A percentile compares a stretch with the other conserved stretches of the same genome.
Evolutionary conservation across 2,888 invertebrate genomes (phyloP).

Genomic region (Drosophila crucigera): DNA sequence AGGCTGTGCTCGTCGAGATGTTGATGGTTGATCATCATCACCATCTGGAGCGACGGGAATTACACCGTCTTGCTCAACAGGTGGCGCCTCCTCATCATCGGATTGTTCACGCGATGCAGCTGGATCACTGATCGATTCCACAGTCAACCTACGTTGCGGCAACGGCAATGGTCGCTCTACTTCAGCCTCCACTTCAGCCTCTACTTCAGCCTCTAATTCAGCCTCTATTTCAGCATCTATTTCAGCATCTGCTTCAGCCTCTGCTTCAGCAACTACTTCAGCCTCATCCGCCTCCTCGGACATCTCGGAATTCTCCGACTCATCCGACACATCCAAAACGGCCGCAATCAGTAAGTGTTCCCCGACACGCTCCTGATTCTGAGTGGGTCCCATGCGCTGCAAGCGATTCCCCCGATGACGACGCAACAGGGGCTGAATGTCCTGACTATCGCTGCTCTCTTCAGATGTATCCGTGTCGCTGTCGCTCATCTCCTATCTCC

Average conservation of each 20-base stretch:
- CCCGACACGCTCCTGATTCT: not conserved
- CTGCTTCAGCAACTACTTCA: not conserved
- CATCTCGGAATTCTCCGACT: not conserved
- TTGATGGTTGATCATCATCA: constrained; percentile 14
- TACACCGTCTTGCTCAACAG: not conserved
- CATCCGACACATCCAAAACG: not conserved
- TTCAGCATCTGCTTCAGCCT: not conserved
- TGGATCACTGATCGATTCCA: not conserved
- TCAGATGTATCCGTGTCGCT: constrained; percentile 18
- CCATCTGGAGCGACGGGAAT: not conserved
- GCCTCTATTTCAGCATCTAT: too few relatives aligned
- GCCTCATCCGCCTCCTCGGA: not conserved
- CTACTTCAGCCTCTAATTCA: not conserved
- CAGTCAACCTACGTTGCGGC: not conserved
- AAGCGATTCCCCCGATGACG: not conserved
- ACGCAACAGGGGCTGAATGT: constrained; percentile 6
- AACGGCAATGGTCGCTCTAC: not conserved
- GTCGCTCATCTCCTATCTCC: constrained; percentile 15
- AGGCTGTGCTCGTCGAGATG: constrained; percentile 21
- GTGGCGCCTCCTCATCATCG: not conserved
- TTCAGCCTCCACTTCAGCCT: too few relatives aligned
- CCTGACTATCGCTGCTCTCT: constrained; percentile 9
- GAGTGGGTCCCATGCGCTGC: constrained; percentile 12
- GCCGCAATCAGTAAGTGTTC: not conserved
- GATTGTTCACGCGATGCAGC: not conserved